These are phyloP conservation scores for Pachypanchax playfairii DNA, from an alignment of 2,113 vertebrate species.

Conservation along the genomic window DNA sequence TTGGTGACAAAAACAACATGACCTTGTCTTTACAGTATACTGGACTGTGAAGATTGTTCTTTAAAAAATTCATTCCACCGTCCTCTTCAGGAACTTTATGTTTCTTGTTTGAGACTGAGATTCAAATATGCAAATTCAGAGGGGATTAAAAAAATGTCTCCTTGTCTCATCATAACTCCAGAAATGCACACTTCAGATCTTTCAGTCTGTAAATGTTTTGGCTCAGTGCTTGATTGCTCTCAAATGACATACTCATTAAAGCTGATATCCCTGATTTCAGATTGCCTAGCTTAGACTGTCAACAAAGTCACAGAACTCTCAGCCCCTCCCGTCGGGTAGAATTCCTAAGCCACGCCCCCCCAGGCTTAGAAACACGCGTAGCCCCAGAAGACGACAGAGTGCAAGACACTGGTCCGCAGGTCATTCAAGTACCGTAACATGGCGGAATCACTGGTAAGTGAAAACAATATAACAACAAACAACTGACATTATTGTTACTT, in stretches of 20 bases:
- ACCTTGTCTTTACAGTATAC: not conserved
- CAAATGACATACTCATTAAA: constrained; percentile 28
- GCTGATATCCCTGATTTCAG: too few relatives aligned
- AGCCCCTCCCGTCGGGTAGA: too few relatives aligned
- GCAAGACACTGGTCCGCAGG: too few relatives aligned
- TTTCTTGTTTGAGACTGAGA: constrained; percentile 23
- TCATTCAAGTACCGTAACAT: too few relatives aligned
- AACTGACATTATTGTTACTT: too few relatives aligned
- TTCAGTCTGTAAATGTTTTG: constrained; percentile 16
- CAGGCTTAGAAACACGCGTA: too few relatives aligned
- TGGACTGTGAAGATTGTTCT: not conserved
- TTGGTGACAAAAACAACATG: constrained; percentile 2
- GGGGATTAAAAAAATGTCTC: constrained; percentile 42
- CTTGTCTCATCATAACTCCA: constrained; percentile 27
- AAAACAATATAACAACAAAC: too few relatives aligned
- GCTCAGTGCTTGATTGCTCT: constrained; percentile 8
- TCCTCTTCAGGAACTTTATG: not conserved
- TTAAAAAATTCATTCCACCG: not conserved
- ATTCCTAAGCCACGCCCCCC: too few relatives aligned
- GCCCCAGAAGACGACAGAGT: too few relatives aligned
- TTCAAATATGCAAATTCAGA: constrained; percentile 35
- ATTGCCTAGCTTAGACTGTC: too few relatives aligned
- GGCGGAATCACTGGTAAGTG: too few relatives aligned
- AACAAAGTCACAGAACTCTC: too few relatives aligned
- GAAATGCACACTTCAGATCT: constrained; percentile 26